Evolutionary conservation across 1,140 invertebrate species (phyloP).

Genomic region (Leptinotarsa texana): DNA sequence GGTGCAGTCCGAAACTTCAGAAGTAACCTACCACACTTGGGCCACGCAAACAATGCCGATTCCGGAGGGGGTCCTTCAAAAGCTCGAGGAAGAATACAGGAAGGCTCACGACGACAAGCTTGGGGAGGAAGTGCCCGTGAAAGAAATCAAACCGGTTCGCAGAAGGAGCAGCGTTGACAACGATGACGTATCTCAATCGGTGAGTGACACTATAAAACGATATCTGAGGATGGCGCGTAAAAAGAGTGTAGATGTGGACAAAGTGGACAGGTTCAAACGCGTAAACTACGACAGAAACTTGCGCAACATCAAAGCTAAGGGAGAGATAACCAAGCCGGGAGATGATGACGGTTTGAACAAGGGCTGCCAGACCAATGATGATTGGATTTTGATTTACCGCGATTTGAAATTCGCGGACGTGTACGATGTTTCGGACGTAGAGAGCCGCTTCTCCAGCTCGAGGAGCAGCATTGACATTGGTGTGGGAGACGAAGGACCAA

Average conservation of each 20-base stretch:
- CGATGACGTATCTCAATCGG: constrained; percentile 81
- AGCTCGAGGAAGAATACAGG: constrained; percentile 59
- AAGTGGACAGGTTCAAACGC: constrained; percentile 79
- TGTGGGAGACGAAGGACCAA: constrained; percentile 51
- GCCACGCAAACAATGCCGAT: constrained; percentile 67
- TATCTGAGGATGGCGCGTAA: constrained; percentile 84
- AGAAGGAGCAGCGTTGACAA: constrained; percentile 77
- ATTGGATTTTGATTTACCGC: constrained; percentile 65
- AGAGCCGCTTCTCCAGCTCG: constrained; percentile 60
- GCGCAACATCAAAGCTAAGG: constrained; percentile 79
- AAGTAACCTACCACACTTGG: constrained; percentile 57
- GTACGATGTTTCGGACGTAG: constrained; percentile 40
- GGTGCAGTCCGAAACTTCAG: constrained; percentile 64
- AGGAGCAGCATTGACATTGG: constrained; percentile 62
- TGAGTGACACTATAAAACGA: constrained; percentile 82
- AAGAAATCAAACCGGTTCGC: constrained; percentile 53
- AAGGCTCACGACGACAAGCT: constrained; percentile 51
- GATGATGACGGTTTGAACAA: constrained; percentile 73
- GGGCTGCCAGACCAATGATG: constrained; percentile 74
- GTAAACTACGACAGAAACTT: constrained; percentile 87
- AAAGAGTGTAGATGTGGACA: constrained; percentile 79
- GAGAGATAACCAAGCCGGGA: constrained; percentile 72
- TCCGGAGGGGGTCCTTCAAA: constrained; percentile 59
- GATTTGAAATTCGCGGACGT: constrained; percentile 50
- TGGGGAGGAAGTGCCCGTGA: constrained; percentile 51